phyloP scores from a whole-genome alignment of 2,113 vertebrate species.

The Pteronura brasiliensis region DNA sequence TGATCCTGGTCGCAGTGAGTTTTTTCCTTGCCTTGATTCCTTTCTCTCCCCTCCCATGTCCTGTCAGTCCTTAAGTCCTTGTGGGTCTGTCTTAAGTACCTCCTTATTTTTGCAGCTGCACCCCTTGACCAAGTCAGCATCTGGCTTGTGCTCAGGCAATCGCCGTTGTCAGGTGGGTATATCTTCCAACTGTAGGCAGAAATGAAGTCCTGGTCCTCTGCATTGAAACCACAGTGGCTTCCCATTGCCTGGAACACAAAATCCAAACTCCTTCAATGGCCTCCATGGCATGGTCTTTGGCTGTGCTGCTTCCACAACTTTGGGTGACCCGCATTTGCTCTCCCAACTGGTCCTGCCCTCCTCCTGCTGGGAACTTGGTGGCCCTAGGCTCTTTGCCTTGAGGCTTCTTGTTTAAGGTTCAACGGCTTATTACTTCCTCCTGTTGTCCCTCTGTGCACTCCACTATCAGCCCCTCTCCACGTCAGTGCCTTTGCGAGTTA shows the following conservation, averaged over 20 bases:
- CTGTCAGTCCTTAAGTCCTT: not conserved
- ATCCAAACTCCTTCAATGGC: too few species aligned
- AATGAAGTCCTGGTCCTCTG: not conserved
- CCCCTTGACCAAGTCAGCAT: too few species aligned
- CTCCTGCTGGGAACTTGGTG: not conserved
- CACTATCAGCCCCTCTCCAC: too few species aligned
- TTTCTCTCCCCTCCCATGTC: not conserved
- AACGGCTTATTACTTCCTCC: not conserved
- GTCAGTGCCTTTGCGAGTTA: not conserved
- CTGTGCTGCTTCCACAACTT: not conserved
- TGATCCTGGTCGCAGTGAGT: not conserved
- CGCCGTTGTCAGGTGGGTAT: not conserved
- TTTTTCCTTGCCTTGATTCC: not conserved
- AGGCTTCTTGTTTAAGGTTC: not conserved
- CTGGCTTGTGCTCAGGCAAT: not conserved
- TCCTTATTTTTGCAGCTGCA: not conserved
- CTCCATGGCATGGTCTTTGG: fast-evolving
- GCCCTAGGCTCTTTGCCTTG: not conserved
- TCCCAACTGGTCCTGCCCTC: not conserved
- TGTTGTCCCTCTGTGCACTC: not conserved
- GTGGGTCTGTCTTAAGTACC: not conserved
- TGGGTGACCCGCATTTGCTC: not conserved
- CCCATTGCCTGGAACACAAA: not conserved
- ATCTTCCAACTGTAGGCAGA: not conserved
- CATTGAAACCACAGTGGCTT: not conserved